Evolutionary conservation across 2,113 vertebrate species (phyloP).

Genomic region (Ceuthmochares aereus): DNA sequence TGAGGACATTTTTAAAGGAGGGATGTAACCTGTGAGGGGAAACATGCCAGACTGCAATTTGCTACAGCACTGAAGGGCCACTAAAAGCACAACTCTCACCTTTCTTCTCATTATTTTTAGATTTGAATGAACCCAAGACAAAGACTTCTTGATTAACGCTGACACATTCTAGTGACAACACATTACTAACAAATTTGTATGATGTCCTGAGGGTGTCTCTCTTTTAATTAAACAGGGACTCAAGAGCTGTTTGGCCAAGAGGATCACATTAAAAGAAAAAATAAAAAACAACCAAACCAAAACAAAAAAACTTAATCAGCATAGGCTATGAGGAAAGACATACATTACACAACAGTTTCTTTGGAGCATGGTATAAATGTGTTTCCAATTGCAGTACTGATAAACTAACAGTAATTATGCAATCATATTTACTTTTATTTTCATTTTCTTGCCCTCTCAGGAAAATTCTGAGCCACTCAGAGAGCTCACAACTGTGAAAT

Average conservation of each 20-base stretch:
- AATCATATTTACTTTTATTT: neutral
- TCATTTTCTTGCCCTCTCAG: neutral
- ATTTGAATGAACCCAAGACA: neutral
- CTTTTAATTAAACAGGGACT: slow-evolving; percentile 35
- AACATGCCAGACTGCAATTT: slow-evolving; percentile 14
- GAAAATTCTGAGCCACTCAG: neutral
- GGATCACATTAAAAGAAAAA: neutral
- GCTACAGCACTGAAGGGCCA: neutral
- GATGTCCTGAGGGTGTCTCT: neutral
- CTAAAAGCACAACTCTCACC: neutral
- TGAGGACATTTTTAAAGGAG: slow-evolving; percentile 19
- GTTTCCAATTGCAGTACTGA: neutral
- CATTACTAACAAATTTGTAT: neutral
- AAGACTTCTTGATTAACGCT: neutral
- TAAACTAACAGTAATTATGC: neutral
- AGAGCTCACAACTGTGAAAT: neutral
- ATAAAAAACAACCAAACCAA: no score
- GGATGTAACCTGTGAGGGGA: neutral
- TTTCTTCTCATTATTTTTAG: slow-evolving; percentile 31
- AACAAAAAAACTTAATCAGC: neutral
- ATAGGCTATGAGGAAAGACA: neutral
- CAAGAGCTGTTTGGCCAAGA: neutral
- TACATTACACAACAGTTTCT: neutral
- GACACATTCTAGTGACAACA: neutral
- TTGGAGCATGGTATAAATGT: neutral